Evolutionary conservation across 2,113 vertebrate species (phyloP).

Genomic region (Psammodynastes pulverulentus): DNA sequence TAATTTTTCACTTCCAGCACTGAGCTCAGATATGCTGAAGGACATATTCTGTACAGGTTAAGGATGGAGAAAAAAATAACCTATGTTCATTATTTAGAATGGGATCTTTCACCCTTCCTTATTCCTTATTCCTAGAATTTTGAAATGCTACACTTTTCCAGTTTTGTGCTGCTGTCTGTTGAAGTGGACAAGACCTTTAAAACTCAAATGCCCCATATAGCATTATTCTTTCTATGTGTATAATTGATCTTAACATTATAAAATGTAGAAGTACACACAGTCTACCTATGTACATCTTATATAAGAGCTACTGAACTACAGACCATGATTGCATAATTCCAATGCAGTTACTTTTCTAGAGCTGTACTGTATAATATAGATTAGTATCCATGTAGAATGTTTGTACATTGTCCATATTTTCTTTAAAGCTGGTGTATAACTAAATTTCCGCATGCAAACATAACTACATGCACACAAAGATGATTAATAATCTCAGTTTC

Average conservation of each 20-base stretch:
- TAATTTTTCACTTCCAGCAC: conserved; percentile 2
- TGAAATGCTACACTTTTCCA: neutral
- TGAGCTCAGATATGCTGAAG: neutral
- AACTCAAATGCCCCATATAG: neutral
- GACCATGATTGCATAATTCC: rapidly evolving
- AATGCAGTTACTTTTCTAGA: conserved; percentile 8
- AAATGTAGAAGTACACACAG: neutral
- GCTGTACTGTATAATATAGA: neutral
- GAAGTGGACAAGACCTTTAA: neutral
- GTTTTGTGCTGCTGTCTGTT: neutral
- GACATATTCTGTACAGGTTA: neutral
- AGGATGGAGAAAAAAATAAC: neutral
- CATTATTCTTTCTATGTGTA: neutral
- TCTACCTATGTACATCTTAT: neutral
- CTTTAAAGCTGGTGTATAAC: rapidly evolving
- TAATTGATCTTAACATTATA: neutral
- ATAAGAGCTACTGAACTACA: neutral
- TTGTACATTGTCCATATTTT: neutral
- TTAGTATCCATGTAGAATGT: neutral
- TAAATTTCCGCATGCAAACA: neutral
- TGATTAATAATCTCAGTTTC: neutral
- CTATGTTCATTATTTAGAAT: neutral
- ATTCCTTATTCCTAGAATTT: neutral
- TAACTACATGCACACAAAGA: neutral
- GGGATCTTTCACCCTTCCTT: neutral